Conservation (phyloP, 2,113 vertebrate species). For the Anoplopoma fimbria region DNA sequence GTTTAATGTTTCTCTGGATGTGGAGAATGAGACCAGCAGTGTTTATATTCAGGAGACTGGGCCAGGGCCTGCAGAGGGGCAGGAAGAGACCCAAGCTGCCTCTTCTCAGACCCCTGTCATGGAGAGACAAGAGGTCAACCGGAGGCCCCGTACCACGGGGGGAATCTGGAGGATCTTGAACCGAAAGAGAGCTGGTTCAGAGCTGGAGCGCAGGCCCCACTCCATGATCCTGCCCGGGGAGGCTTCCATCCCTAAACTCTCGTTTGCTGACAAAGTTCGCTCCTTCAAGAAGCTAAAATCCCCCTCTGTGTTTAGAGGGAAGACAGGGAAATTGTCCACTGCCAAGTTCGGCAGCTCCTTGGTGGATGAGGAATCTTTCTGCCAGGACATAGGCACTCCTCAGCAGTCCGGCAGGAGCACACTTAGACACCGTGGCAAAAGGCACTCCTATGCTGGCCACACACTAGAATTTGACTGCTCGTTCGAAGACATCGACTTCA, state of each 20-base stretch:
- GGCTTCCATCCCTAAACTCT: slow-evolving; percentile 86
- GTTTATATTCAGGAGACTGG: slow-evolving; percentile 79
- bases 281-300: slow-evolving; percentile 89
- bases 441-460: slow-evolving; percentile 90
- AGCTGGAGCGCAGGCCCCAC: slow-evolving; percentile 86
- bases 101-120: slow-evolving; percentile 72
- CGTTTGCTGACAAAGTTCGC: slow-evolving; percentile 90
- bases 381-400: slow-evolving; percentile 73
- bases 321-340: slow-evolving; percentile 76
- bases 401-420: slow-evolving; percentile 73
- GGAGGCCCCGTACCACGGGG: slow-evolving; percentile 81
- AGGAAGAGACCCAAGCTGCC: slow-evolving; percentile 62
- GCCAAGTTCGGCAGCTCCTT: slow-evolving; percentile 78
- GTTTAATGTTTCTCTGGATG: slow-evolving; percentile 83
- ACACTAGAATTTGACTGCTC: slow-evolving; percentile 88
- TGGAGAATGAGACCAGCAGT: slow-evolving; percentile 78
- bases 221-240: slow-evolving; percentile 92
- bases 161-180: slow-evolving; percentile 92
- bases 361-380: slow-evolving; percentile 77
- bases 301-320: slow-evolving; percentile 82
- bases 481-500: slow-evolving; percentile 87
- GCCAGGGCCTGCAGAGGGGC: slow-evolving; percentile 68
- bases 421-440: slow-evolving; percentile 83
- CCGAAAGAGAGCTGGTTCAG: slow-evolving; percentile 82
- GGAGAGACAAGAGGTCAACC: slow-evolving; percentile 83